Percentiles rank a stretch among this genome's conserved stretches.
Evolutionary conservation across 2,888 invertebrate genomes (phyloP).

Genomic region (Flexamia atlantica): DNA sequence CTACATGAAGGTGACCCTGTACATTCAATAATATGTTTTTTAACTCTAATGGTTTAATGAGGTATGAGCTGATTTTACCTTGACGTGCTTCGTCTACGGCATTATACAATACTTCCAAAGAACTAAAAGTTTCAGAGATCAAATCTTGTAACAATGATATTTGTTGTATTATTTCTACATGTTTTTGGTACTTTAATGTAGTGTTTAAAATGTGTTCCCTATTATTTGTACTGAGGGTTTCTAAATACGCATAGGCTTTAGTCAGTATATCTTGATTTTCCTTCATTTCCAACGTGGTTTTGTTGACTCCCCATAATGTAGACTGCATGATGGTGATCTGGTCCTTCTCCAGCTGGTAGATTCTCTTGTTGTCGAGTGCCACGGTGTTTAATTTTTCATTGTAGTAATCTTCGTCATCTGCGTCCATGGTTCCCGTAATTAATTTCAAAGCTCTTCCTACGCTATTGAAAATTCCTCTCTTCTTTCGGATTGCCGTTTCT

Average conservation of each 20-base stretch:
- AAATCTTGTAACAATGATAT: background rate
- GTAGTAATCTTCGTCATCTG: conserved; percentile 8
- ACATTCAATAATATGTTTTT: conserved; percentile 10
- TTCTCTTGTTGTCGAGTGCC: too few relatives aligned
- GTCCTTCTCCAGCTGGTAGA: background rate
- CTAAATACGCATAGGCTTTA: background rate
- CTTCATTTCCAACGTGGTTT: conserved; percentile 13
- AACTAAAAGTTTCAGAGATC: background rate
- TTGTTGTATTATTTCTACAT: conserved; percentile 4
- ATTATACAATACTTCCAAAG: conserved; percentile 26
- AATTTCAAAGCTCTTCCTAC: conserved; percentile 6
- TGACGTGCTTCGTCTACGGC: conserved; percentile 14
- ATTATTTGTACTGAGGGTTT: background rate
- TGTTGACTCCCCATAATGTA: background rate
- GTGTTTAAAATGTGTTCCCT: background rate
- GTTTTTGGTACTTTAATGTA: background rate
- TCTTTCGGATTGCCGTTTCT: background rate
- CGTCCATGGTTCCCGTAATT: conserved; percentile 24
- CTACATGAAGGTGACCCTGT: conserved; percentile 10
- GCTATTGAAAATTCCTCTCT: conserved; percentile 16
- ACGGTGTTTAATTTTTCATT: conserved; percentile 19
- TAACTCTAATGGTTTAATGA: conserved; percentile 14
- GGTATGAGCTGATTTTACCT: conserved; percentile 25
- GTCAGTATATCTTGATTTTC: background rate
- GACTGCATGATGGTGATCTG: background rate